Percentiles rank a stretch among this genome's conserved stretches.
Conservation (phyloP, 1,140 invertebrate species). For the Euwallacea fornicatus region DNA sequence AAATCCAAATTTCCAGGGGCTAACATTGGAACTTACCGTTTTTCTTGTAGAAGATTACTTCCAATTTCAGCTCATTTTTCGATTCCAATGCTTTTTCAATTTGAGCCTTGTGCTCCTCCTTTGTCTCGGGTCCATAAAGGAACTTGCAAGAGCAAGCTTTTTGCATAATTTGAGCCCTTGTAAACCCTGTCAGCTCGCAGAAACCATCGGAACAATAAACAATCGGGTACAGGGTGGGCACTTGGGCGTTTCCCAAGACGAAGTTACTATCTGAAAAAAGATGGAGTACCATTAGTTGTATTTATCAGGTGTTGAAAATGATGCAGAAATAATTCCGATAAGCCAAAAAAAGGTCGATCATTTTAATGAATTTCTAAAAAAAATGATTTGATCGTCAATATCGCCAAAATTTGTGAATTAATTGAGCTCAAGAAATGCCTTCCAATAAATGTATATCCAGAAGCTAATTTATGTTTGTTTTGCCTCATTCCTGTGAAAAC, state of each 20-base stretch:
- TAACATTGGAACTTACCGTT: slow-evolving; percentile 68
- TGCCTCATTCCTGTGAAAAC: no score
- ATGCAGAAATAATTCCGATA: no score
- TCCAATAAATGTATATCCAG: no score
- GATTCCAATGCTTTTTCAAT: slow-evolving; percentile 87
- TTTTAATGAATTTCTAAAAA: no score
- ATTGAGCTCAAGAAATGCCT: no score
- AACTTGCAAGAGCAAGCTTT: slow-evolving; percentile 96
- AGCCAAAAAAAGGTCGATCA: no score
- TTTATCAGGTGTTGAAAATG: no score
- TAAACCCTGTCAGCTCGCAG: slow-evolving; percentile 93
- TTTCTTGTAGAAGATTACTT: slow-evolving; percentile 94
- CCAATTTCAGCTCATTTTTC: slow-evolving; percentile 89
- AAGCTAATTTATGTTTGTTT: no score
- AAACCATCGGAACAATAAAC: slow-evolving; percentile 98
- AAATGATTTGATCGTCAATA: no score
- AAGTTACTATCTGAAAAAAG: slow-evolving; percentile 91
- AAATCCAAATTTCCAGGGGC: not conserved
- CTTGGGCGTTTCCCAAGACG: slow-evolving; percentile 95
- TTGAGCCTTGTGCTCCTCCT: slow-evolving; percentile 82
- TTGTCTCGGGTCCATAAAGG: slow-evolving; percentile 88
- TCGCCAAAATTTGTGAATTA: no score
- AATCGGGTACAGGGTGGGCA: slow-evolving; percentile 84
- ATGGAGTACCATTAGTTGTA: not conserved
- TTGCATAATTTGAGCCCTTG: slow-evolving; percentile 94